phyloP scores from a whole-genome alignment of 2,113 vertebrate species.

The Sinocyclocheilus anophthalmus region DNA sequence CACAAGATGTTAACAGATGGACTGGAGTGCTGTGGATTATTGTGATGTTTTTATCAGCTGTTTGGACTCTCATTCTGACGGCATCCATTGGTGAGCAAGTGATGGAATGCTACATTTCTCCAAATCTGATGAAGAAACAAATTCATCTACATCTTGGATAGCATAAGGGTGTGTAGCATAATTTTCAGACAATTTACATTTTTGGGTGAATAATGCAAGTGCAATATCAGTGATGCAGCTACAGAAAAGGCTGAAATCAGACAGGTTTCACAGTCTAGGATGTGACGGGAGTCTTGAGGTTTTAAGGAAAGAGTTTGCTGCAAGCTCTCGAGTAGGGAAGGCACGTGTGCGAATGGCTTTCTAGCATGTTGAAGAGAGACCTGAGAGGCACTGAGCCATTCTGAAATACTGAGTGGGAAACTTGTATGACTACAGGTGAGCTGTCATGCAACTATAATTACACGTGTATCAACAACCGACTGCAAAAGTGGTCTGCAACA shows the following conservation, averaged over 20 bases:
- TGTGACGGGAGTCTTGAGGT: neutral
- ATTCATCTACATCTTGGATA: neutral
- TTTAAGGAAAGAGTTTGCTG: conserved; percentile 41
- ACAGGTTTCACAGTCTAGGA: conserved; percentile 14
- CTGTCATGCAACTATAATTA: conserved; percentile 41
- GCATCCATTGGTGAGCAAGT: neutral
- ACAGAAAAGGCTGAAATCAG: neutral
- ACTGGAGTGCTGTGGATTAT: too few relatives aligned
- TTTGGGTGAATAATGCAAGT: neutral
- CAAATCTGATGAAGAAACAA: neutral
- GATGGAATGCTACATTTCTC: neutral
- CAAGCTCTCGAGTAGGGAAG: conserved; percentile 42
- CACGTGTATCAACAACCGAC: neutral
- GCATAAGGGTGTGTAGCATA: neutral
- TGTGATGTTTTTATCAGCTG: neutral
- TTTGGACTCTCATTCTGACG: neutral
- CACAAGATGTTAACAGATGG: too few relatives aligned
- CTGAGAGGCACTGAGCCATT: conserved; percentile 44
- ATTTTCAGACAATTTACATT: neutral
- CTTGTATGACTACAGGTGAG: conserved; percentile 11
- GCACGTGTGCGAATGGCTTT: conserved; percentile 54
- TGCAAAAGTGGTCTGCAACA: neutral
- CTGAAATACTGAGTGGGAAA: conserved; percentile 45
- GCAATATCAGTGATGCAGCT: neutral
- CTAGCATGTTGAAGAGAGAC: conserved; percentile 48